Base-by-base conservation (phyloP, 1,140 invertebrate species). In the Lutraria rhynchaena region DNA sequence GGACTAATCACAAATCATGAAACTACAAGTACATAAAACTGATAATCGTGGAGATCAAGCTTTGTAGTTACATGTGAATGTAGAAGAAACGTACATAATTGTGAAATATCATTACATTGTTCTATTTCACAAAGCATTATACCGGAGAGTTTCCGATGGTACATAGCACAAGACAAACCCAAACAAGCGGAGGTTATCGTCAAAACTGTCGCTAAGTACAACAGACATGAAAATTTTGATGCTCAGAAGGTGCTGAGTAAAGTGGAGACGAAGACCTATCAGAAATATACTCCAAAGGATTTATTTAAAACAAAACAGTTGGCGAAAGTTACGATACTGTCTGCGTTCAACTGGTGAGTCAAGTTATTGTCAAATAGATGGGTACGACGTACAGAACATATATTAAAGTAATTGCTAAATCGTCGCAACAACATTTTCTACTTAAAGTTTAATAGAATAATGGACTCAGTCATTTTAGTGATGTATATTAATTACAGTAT, bases 111-210 rank as follows among this genome's bases (percentile, higher is more conserved):
- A 33, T 3, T 22, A 41, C 37, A 7, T 5, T 41, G 37, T 41
- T 41, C 37, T 35, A n/a, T 29, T 61, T 17, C 31, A n/a, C 17
- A 29, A 17, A 75, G 71, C 11, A 33, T 44, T 3, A 49, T 75
- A 22, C 71, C 71, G 4, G 71, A 75, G 37, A 75, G 71, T 60
- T 75, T 75, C 35, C 55, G 71, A 4, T 75, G 71, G 71, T 61
- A 60, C 57, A 49, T 75, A 31, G 55, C 71, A 2, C 55, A 75
- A 17, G 71, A 75, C 37, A 75, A 61, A 61, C 55, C 55, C n/a
- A 53, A 75, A 17, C 19, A 49, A n/a, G 71, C 71, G 13, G 24
- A 75, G 22, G 41, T n/a, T 3, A 61, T 75, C 19, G 37, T 75
- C 9, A 29, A 22, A 53, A 4, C n/a, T 22, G 71, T 75, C 0